Percentiles rank a stretch among this genome's conserved stretches.
Conservation (phyloP, 2,797 vertebrate species). For the Cynodonichthys magdalenae region DNA sequence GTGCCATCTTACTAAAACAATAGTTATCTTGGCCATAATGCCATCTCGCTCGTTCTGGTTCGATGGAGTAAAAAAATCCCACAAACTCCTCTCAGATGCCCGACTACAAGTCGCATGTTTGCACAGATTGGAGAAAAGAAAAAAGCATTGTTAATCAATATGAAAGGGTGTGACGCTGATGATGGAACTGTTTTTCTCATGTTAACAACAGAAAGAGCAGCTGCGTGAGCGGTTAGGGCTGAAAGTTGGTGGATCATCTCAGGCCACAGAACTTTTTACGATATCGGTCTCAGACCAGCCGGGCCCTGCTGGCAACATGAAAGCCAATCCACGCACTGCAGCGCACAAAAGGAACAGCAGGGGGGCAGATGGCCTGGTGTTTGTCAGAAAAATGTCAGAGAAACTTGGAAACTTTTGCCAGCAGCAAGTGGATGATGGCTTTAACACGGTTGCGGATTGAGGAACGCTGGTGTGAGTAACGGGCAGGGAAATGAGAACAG, state of each 20-base stretch:
- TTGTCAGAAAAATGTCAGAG: slow-evolving; percentile 38
- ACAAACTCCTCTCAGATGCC: slow-evolving; percentile 26
- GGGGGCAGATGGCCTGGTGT: slow-evolving; percentile 57
- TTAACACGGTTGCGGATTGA: slow-evolving; percentile 37
- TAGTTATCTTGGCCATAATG: slow-evolving; percentile 70
- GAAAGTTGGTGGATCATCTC: slow-evolving; percentile 55
- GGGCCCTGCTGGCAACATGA: slow-evolving; percentile 44
- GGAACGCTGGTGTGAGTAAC: slow-evolving; percentile 17
- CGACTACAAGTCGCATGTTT: slow-evolving; percentile 18
- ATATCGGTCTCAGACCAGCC: slow-evolving; percentile 40
- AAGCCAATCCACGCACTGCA: slow-evolving; percentile 50
- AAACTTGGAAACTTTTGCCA: slow-evolving; percentile 35
- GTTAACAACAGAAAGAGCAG: slow-evolving; percentile 51
- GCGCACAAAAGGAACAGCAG: slow-evolving; percentile 61
- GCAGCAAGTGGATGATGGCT: slow-evolving; percentile 37
- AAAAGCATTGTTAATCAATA: slow-evolving; percentile 5
- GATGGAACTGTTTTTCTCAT: slow-evolving; percentile 37
- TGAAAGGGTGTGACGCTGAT: slow-evolving; percentile 8
- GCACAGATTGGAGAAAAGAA: slow-evolving; percentile 31
- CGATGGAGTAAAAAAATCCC: slow-evolving; percentile 44
- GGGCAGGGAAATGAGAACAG: slow-evolving; percentile 12
- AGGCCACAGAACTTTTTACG: slow-evolving; percentile 55
- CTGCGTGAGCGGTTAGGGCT: slow-evolving; percentile 38
- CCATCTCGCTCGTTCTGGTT: slow-evolving; percentile 43
- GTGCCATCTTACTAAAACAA: slow-evolving; percentile 70